Percentiles rank a stretch among this genome's conserved stretches.
phyloP scores from a whole-genome alignment of 2,113 vertebrate genomes.

The Myrmecophaga tridactyla region DNA sequence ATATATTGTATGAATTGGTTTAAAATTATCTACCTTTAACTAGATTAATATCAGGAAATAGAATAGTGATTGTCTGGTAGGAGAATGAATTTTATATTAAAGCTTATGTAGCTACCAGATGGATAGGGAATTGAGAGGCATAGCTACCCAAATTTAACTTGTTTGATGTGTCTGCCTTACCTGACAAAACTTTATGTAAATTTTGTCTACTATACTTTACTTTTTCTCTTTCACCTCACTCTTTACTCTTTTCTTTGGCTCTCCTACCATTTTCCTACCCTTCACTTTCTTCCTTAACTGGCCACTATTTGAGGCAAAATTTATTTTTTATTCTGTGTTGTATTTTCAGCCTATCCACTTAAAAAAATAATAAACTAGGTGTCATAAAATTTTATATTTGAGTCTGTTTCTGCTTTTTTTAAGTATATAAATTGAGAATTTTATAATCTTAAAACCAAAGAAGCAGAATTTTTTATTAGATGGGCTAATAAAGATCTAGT shows the following conservation, averaged over 20 bases:
- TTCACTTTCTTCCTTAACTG: not conserved
- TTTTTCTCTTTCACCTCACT: not conserved
- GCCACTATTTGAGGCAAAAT: not conserved
- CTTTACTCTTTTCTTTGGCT: not conserved
- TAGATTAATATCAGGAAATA: slow-evolving; percentile 10
- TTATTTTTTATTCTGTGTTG: not conserved
- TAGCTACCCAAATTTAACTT: not conserved
- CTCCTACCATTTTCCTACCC: not conserved
- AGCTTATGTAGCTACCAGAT: not conserved
- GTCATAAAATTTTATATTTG: not conserved
- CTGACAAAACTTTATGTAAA: not conserved
- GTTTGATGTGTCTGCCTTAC: not conserved
- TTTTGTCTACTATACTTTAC: not conserved
- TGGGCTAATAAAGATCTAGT: not conserved
- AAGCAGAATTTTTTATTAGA: not conserved
- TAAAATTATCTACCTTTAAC: slow-evolving; percentile 34
- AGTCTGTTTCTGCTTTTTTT: slow-evolving; percentile 8
- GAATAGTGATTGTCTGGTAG: not conserved
- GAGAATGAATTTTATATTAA: not conserved
- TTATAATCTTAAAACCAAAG: not conserved
- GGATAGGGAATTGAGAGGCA: not conserved
- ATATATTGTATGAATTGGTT: slow-evolving; percentile 21
- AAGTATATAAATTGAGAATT: slow-evolving; percentile 6
- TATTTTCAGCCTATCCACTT: not conserved
- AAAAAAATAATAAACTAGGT: not conserved